Evolutionary conservation across 2,888 invertebrate species (phyloP).

Genomic region (Cryptocephalus moraei): DNA sequence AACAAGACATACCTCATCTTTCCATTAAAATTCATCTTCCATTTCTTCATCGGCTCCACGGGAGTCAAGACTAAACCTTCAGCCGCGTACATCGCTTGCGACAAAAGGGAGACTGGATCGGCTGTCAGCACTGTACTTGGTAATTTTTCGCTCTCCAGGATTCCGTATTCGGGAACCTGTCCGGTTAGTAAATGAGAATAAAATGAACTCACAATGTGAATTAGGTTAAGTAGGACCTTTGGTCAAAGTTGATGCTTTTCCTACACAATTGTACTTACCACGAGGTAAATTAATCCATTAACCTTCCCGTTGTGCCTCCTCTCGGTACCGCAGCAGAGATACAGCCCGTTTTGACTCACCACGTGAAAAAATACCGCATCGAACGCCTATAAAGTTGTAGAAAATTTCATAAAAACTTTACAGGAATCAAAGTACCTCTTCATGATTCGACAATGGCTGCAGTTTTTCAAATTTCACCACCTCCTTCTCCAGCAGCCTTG

Average conservation of each 20-base stretch:
- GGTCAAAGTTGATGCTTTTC: too few relatives aligned
- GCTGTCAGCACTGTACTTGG: slow-evolving; percentile 59
- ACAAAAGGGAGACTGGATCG: slow-evolving; percentile 26
- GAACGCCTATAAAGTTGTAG: not conserved
- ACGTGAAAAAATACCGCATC: not conserved
- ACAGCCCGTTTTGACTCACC: not conserved
- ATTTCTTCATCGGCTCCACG: slow-evolving; percentile 61
- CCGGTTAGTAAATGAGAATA: too few relatives aligned
- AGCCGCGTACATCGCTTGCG: slow-evolving; percentile 50
- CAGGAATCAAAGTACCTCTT: slow-evolving; percentile 37
- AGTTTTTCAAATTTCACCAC: slow-evolving; percentile 20
- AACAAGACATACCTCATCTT: slow-evolving; percentile 45
- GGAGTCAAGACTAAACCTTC: slow-evolving; percentile 60
- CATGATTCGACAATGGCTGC: slow-evolving; percentile 47
- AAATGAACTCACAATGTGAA: too few relatives aligned
- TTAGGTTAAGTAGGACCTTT: too few relatives aligned
- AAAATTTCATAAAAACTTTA: not conserved
- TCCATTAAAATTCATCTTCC: slow-evolving; percentile 61
- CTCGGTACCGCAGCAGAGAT: not conserved
- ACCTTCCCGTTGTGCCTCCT: not conserved
- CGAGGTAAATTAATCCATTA: not conserved
- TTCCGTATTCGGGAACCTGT: slow-evolving; percentile 49
- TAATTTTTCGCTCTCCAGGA: slow-evolving; percentile 55
- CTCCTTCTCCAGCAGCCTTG: slow-evolving; percentile 44
- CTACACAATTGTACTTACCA: not conserved